These are phyloP conservation scores for Diachrysia chrysitis DNA, from an alignment of 2,888 invertebrate species.

Conservation along the genomic window DNA sequence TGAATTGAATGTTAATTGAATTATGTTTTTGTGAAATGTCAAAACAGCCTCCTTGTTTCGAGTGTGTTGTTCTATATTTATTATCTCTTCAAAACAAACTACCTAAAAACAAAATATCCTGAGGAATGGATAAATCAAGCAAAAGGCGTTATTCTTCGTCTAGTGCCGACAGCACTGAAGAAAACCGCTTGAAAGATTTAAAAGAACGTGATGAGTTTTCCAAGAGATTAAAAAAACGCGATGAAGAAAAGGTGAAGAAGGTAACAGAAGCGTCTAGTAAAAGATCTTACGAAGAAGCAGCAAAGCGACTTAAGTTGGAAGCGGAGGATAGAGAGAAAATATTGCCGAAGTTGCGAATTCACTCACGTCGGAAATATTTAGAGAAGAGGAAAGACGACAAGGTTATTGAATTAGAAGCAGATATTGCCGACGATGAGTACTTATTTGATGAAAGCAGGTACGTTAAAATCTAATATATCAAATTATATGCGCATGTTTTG, in stretches of 20 bases:
- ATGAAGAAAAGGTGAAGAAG: conserved; percentile 96
- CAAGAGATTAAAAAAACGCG: conserved; percentile 95
- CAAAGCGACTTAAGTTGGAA: conserved; percentile 96
- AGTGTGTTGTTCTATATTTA: background rate
- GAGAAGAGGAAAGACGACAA: conserved; percentile 99
- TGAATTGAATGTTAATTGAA: background rate
- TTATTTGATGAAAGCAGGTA: conserved; percentile 96
- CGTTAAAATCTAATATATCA: conserved; percentile 70
- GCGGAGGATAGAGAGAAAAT: conserved; percentile 95
- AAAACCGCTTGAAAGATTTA: conserved; percentile 94
- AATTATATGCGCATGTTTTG: no score
- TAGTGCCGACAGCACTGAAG: conserved; percentile 93
- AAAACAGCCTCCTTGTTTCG: background rate
- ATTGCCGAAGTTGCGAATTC: conserved; percentile 95
- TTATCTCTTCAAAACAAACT: no score
- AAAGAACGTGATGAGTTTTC: conserved; percentile 98
- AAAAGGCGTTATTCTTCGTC: conserved; percentile 89
- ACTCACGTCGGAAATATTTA: conserved; percentile 97
- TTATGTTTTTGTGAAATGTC: background rate
- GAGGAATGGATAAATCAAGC: conserved; percentile 74
- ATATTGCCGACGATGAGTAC: conserved; percentile 98
- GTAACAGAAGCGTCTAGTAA: conserved; percentile 91
- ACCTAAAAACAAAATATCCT: background rate
- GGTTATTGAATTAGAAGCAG: conserved; percentile 97
- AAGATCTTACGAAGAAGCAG: conserved; percentile 95